Percentiles rank a stretch among this genome's conserved stretches.
Conservation (phyloP, 1,140 invertebrate genomes). For the Yoshiicerus persimilis region DNA sequence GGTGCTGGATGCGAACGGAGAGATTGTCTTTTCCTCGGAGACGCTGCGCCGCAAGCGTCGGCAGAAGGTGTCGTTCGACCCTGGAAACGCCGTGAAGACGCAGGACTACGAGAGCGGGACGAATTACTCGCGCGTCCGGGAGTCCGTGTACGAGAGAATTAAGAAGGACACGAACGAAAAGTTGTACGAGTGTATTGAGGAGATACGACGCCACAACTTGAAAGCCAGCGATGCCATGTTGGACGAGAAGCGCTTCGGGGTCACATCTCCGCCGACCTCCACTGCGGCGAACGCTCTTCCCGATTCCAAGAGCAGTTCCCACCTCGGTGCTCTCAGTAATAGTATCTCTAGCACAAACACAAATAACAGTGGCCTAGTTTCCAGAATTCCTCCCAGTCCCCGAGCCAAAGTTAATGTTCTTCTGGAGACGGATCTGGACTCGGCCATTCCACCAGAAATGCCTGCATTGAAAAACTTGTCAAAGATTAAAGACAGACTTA, state of each 20-base stretch:
- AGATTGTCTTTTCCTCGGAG: slow-evolving; percentile 86
- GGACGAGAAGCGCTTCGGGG: neutral
- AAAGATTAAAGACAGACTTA: slow-evolving; percentile 60
- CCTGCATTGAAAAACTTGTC: slow-evolving; percentile 47
- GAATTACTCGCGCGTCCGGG: slow-evolving; percentile 40
- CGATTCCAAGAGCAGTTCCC: neutral
- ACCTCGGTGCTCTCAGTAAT: neutral
- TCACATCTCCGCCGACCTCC: neutral
- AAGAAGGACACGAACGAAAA: slow-evolving; percentile 41
- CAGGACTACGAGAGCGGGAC: slow-evolving; percentile 33
- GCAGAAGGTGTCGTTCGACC: slow-evolving; percentile 74
- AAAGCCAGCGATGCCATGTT: slow-evolving; percentile 39
- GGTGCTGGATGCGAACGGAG: slow-evolving; percentile 81
- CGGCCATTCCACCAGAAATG: slow-evolving; percentile 48
- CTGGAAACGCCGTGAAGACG: slow-evolving; percentile 70
- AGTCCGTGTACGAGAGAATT: slow-evolving; percentile 47
- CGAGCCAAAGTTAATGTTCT: slow-evolving; percentile 29
- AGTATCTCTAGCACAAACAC: neutral
- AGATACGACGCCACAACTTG: slow-evolving; percentile 46
- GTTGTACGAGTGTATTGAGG: slow-evolving; percentile 49
- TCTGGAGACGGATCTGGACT: slow-evolving; percentile 48
- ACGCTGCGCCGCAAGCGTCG: slow-evolving; percentile 67
- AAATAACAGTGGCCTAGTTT: neutral
- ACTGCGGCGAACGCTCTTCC: neutral
- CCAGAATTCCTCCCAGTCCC: neutral